Evolutionary conservation across 2,797 vertebrate species (phyloP).

Genomic region (Macropodus opercularis): DNA sequence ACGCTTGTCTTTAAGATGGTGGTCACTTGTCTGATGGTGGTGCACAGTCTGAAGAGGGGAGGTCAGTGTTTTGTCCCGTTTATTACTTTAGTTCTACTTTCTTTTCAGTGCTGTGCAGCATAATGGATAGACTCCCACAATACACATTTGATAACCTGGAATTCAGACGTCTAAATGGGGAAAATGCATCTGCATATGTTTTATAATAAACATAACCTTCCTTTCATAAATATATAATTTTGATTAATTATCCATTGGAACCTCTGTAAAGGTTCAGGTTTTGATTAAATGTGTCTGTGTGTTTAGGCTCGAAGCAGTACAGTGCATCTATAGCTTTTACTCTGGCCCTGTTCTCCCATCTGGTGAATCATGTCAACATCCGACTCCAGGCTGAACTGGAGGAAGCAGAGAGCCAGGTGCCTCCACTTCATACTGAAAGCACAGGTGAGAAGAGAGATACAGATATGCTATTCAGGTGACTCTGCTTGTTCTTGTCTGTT

Average conservation of each 20-base stretch:
- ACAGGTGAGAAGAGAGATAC: slow-evolving; percentile 78
- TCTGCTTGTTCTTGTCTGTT: not conserved
- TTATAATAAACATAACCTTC: too few relatives aligned
- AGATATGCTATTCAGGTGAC: not conserved
- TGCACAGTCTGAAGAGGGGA: slow-evolving; percentile 95
- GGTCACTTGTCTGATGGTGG: slow-evolving; percentile 95
- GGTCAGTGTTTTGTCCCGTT: slow-evolving; percentile 79
- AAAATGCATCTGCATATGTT: too few relatives aligned
- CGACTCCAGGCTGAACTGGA: slow-evolving; percentile 95
- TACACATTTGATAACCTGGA: too few relatives aligned
- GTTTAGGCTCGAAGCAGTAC: slow-evolving; percentile 94
- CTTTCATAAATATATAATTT: not conserved
- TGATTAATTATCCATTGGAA: not conserved
- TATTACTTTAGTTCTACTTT: too few relatives aligned
- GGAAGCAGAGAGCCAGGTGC: slow-evolving; percentile 89
- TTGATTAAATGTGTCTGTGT: not conserved
- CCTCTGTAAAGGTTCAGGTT: not conserved
- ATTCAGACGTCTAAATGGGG: too few relatives aligned
- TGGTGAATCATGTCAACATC: slow-evolving; percentile 98
- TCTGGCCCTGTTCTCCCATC: slow-evolving; percentile 95
- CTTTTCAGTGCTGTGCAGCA: too few relatives aligned
- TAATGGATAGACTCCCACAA: too few relatives aligned
- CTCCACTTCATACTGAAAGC: slow-evolving; percentile 86
- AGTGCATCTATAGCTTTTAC: slow-evolving; percentile 97
- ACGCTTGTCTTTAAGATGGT: slow-evolving; percentile 95